A percentile compares a stretch with the other conserved stretches of the same genome.
phyloP scores from a whole-genome alignment of 2,888 invertebrate species.

The Erebia aethiops region DNA sequence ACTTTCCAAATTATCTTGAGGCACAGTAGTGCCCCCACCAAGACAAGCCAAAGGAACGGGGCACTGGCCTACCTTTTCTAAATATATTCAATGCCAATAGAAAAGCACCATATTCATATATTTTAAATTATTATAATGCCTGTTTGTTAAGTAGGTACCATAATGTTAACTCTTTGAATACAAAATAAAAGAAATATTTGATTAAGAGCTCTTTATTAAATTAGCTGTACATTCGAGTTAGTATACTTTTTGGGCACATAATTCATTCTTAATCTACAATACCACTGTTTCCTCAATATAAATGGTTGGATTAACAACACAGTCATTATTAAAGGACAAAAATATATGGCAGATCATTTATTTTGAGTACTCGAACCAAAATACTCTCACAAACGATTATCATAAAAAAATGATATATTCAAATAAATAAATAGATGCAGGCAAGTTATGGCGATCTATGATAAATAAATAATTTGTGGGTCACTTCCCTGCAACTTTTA shows the following conservation, averaged over 20 bases:
- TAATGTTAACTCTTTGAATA: constrained; percentile 24
- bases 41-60: no score
- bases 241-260: constrained; percentile 83
- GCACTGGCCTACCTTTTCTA: background rate
- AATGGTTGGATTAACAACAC: constrained; percentile 73
- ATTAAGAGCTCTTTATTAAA: constrained; percentile 82
- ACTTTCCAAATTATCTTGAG: no score
- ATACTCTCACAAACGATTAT: constrained; percentile 77
- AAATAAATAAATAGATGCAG: constrained; percentile 80
- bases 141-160: background rate
- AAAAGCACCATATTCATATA: background rate
- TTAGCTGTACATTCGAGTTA: constrained; percentile 84
- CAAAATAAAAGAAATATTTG: constrained; percentile 52
- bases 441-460: constrained; percentile 81
- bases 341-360: constrained; percentile 82
- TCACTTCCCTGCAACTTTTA: constrained; percentile 78
- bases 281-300: constrained; percentile 68
- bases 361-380: constrained; percentile 76
- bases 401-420: constrained; percentile 66
- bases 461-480: constrained; percentile 75
- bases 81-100: background rate
- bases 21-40: no score
- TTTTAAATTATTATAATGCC: background rate
- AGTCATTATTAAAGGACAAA: constrained; percentile 79
- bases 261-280: constrained; percentile 78